Evolutionary conservation across 2,113 vertebrate species (phyloP).

Genomic region (Cynoglossus semilaevis): DNA sequence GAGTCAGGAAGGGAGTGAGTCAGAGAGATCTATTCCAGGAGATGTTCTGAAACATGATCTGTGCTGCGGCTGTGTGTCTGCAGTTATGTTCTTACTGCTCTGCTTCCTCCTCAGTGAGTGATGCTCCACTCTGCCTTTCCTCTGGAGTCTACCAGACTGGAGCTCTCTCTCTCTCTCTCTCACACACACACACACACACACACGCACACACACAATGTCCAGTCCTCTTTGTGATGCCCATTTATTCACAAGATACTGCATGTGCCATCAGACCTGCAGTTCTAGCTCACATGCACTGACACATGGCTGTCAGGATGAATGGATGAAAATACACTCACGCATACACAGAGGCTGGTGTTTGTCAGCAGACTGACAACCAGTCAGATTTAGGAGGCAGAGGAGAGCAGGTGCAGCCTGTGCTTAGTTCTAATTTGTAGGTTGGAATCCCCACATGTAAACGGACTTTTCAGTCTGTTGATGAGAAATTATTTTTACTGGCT

Average conservation of each 20-base stretch:
- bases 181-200: background rate
- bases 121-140: background rate
- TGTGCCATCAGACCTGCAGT: background rate
- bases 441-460: constrained; percentile 8
- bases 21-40: constrained; percentile 30
- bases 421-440: background rate
- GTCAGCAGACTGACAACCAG: too few species aligned
- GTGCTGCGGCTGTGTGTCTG: constrained; percentile 10
- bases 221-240: background rate
- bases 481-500: constrained; percentile 16
- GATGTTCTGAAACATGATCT: constrained; percentile 43
- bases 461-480: constrained; percentile 8
- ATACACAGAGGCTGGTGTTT: too few species aligned
- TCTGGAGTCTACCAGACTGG: background rate
- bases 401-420: background rate
- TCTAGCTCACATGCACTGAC: background rate
- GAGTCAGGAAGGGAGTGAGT: constrained; percentile 13
- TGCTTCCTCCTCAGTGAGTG: background rate
- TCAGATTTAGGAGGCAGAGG: background rate
- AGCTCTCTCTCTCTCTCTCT: constrained; percentile 7
- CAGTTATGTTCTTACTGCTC: constrained; percentile 8
- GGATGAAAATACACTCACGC: background rate
- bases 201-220: background rate
- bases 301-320: background rate
- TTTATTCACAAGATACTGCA: background rate